phyloP scores from a whole-genome alignment of 2,797 vertebrate genomes.

The Spatula clypeata region DNA sequence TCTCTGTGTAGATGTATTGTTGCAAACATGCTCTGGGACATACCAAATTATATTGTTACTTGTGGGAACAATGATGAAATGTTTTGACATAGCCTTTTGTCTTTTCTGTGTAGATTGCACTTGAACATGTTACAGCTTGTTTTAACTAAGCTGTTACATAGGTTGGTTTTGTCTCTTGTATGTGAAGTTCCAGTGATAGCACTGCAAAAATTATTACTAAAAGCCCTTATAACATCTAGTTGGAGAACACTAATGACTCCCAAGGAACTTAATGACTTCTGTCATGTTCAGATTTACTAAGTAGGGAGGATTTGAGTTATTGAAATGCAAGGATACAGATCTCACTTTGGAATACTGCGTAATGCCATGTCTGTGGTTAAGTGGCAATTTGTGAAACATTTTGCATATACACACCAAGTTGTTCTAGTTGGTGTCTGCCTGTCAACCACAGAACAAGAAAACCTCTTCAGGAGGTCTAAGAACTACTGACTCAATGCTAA shows the following conservation, averaged over 20 bases:
- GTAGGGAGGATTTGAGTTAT: not conserved
- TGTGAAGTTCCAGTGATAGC: constrained; percentile 22
- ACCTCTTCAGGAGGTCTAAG: not conserved
- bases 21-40: constrained; percentile 56
- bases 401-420: not conserved
- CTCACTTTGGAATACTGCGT: constrained; percentile 14
- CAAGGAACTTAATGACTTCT: constrained; percentile 5
- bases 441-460: not conserved
- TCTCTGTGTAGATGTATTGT: constrained; percentile 41
- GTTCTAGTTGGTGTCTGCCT: not conserved
- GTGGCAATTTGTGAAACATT: constrained; percentile 16
- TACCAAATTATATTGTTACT: constrained; percentile 29
- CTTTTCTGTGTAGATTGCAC: constrained; percentile 25
- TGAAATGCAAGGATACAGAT: not conserved
- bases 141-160: not conserved
- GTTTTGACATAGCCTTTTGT: constrained; percentile 47
- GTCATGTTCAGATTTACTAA: not conserved
- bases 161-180: not conserved
- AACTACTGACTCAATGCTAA: not conserved
- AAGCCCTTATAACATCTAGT: not conserved
- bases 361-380: not conserved
- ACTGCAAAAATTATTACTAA: constrained; percentile 20
- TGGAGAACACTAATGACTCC: not conserved
- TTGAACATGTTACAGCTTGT: constrained; percentile 47
- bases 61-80: constrained; percentile 32